phyloP scores from a whole-genome alignment of 2,113 vertebrate genomes.

The Origma solitaria region DNA sequence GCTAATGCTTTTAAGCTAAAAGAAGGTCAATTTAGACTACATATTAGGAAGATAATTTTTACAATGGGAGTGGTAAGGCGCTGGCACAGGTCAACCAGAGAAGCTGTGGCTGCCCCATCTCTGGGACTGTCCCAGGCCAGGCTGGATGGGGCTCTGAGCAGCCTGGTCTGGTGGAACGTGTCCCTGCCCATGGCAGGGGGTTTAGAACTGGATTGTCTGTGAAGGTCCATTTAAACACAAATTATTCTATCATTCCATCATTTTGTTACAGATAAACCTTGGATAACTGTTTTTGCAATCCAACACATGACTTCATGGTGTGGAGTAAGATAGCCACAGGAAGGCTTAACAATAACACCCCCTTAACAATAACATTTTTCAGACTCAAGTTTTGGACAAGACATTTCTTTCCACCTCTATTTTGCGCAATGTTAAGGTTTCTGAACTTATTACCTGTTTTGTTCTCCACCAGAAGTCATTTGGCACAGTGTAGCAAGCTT shows the following conservation, averaged over 20 bases:
- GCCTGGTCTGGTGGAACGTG: background rate
- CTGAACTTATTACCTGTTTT: background rate
- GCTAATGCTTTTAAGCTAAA: background rate
- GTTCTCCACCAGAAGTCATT: background rate
- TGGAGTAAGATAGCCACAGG: background rate
- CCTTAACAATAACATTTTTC: background rate
- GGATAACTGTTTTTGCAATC: background rate
- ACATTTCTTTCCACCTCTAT: background rate
- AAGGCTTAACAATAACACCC: no score
- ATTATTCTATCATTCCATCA: background rate
- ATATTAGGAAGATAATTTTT: background rate
- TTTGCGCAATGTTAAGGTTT: background rate
- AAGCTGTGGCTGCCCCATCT: no score
- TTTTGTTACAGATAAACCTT: background rate
- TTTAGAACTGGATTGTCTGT: background rate
- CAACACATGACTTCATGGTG: background rate
- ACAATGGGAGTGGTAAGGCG: fast-evolving
- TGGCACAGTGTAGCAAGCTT: background rate
- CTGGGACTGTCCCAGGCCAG: background rate
- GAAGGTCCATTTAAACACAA: background rate
- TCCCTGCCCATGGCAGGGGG: fast-evolving
- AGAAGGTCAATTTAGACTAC: background rate
- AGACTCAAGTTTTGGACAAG: background rate
- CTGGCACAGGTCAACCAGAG: background rate
- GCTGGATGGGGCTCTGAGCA: fast-evolving